These are phyloP conservation scores for Simalia tracyae DNA, from an alignment of 2,797 vertebrate genomes.

Conservation along the genomic window DNA sequence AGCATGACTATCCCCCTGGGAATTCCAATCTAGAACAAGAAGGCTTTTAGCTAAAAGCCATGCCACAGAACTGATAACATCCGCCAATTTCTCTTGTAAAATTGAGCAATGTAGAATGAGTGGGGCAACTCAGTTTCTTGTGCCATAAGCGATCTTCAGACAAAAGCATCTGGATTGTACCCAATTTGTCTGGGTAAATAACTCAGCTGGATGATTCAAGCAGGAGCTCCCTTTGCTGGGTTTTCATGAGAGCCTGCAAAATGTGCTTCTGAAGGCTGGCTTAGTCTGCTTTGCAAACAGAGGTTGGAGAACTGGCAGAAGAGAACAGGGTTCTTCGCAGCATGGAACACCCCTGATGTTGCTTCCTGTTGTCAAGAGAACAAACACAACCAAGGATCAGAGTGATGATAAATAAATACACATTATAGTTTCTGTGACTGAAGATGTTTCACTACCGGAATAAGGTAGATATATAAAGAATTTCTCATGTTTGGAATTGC, in stretches of 20 bases:
- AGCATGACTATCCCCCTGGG: not conserved
- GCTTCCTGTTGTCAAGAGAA: not conserved
- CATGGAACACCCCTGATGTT: too few relatives aligned
- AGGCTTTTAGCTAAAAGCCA: not conserved
- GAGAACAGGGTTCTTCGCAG: not conserved
- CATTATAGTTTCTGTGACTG: not conserved
- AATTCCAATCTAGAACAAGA: not conserved
- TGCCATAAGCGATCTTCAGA: not conserved
- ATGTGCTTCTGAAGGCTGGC: not conserved
- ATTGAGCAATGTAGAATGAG: not conserved
- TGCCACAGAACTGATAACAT: not conserved
- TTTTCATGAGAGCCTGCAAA: not conserved
- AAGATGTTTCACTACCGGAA: not conserved
- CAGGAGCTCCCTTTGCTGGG: not conserved
- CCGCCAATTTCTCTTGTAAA: not conserved
- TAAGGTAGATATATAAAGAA: not conserved
- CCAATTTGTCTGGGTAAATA: conserved; percentile 6
- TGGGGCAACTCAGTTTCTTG: not conserved
- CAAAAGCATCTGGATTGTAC: not conserved
- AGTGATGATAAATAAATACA: not conserved
- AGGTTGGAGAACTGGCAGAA: not conserved
- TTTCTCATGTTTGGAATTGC: not conserved
- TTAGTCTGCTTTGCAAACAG: not conserved
- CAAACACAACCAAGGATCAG: not conserved
- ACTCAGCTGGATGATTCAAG: not conserved